These are phyloP conservation scores for Nothobranchius furzeri DNA, from an alignment of 2,113 vertebrate genomes.

Conservation along the genomic window DNA sequence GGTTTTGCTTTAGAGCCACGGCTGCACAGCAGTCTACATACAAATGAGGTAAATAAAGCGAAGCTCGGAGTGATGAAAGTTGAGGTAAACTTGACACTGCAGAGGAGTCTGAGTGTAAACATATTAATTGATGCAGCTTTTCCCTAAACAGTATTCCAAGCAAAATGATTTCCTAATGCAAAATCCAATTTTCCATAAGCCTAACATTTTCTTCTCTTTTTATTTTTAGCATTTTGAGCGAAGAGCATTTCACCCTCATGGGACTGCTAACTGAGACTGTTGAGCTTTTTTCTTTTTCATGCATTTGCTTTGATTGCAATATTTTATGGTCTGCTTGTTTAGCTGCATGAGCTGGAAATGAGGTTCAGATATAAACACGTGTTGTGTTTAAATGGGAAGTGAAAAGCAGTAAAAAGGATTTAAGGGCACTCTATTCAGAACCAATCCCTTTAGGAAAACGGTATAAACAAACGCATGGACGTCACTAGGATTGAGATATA, in stretches of 20 bases:
- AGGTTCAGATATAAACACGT: conserved; percentile 3
- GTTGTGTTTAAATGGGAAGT: conserved; percentile 2
- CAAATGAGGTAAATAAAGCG: conserved; percentile 6
- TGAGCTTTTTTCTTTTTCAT: conserved; percentile 8
- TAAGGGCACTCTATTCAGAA: background rate
- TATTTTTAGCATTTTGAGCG: conserved; percentile 6
- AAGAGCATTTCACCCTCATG: conserved; percentile 23
- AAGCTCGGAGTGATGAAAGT: conserved; percentile 1
- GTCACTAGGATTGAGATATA: too few relatives aligned
- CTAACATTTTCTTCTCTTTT: conserved; percentile 4
- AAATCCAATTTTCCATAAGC: conserved; percentile 24
- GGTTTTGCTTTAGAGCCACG: background rate
- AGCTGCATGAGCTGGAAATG: conserved; percentile 3
- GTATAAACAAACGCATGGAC: conserved; percentile 18
- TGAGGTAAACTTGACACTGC: background rate
- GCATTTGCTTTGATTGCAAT: conserved; percentile 21
- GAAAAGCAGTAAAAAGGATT: conserved; percentile 19
- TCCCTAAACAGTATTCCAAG: conserved; percentile 1
- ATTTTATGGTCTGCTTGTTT: conserved; percentile 33
- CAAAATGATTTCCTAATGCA: background rate
- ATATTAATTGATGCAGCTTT: conserved; percentile 6
- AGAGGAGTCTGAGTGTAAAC: conserved; percentile 4
- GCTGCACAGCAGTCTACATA: conserved; percentile 2
- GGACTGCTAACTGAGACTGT: conserved; percentile 18
- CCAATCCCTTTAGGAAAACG: conserved; percentile 7